Percentiles rank a stretch among this genome's conserved stretches.
Evolutionary conservation across 2,113 vertebrate species (phyloP).

Genomic region (Progne subis): DNA sequence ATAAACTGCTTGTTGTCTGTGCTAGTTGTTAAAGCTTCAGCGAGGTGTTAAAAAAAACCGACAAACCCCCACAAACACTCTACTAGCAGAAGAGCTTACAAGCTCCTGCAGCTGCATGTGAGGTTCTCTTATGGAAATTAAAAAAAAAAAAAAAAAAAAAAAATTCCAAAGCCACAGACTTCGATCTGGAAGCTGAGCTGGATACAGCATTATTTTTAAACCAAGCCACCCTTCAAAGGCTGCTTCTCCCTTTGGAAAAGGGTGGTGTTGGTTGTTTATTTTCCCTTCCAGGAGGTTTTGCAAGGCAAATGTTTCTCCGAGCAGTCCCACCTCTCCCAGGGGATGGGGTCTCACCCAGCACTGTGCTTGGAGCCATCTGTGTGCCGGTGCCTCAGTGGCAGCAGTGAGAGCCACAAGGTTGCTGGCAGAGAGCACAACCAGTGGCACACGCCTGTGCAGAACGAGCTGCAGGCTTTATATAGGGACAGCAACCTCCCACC

Average conservation of each 20-base stretch:
- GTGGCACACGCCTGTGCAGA: rapidly evolving
- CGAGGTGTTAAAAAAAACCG: not conserved
- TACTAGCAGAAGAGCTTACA: not conserved
- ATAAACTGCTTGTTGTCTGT: not conserved
- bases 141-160: not conserved
- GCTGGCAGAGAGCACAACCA: not conserved
- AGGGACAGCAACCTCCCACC: not conserved
- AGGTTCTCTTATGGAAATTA: not conserved
- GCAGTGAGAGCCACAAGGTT: not conserved
- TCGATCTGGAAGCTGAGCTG: not conserved
- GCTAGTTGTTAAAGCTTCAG: not conserved
- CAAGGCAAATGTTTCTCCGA: not conserved
- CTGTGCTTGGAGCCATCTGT: not conserved
- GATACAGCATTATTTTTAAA: not conserved
- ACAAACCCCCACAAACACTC: not conserved
- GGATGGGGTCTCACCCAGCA: not conserved
- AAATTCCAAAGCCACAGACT: not conserved
- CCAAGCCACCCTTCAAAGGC: not conserved
- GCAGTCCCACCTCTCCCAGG: not conserved
- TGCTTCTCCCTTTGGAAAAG: not conserved
- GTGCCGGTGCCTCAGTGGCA: rapidly evolving
- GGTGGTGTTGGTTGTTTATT: not conserved
- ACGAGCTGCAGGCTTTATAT: not conserved
- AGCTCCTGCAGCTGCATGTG: not conserved
- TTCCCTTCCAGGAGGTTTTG: not conserved